A percentile compares a stretch with the other conserved stretches of the same genome.
phyloP scores from a whole-genome alignment of 2,797 vertebrate species.

The Gobionotothen gibberifrons region DNA sequence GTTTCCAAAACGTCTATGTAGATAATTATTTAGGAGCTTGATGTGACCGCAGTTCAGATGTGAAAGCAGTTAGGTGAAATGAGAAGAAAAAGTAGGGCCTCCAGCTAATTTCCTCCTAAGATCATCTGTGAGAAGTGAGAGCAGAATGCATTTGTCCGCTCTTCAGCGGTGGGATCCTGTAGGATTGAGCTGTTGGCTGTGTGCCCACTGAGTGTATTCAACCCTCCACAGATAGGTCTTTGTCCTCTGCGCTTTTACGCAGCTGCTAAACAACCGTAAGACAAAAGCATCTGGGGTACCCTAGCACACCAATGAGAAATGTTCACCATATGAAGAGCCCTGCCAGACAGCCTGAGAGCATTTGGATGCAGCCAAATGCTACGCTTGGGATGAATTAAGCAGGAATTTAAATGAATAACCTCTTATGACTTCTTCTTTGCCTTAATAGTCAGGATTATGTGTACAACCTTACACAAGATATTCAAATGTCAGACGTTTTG shows the following conservation, averaged over 20 bases:
- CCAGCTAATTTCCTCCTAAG: constrained; percentile 60
- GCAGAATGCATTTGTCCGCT: constrained; percentile 72
- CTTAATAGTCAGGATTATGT: constrained; percentile 19
- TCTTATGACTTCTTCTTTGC: constrained; percentile 29
- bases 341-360: constrained; percentile 71
- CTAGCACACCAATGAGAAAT: constrained; percentile 81
- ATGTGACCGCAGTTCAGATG: constrained; percentile 41
- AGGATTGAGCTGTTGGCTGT: constrained; percentile 85
- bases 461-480: constrained; percentile 21
- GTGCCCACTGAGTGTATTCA: constrained; percentile 89
- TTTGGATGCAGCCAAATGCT: constrained; percentile 65
- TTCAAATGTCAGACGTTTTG: not conserved
- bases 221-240: constrained; percentile 92
- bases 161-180: constrained; percentile 78
- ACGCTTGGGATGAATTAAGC: constrained; percentile 56
- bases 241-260: constrained; percentile 86
- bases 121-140: constrained; percentile 67
- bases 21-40: constrained; percentile 10
- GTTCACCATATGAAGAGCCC: constrained; percentile 78
- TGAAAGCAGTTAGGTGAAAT: constrained; percentile 45
- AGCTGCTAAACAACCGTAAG: constrained; percentile 84
- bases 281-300: constrained; percentile 90
- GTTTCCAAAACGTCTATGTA: not conserved
- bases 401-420: constrained; percentile 62
- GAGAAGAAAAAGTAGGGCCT: constrained; percentile 43